A percentile compares a stretch with the other conserved stretches of the same genome.
These are phyloP conservation scores for Acrossocheilus wenchowensis DNA, from an alignment of 2,797 vertebrate species.

Conservation along the genomic window DNA sequence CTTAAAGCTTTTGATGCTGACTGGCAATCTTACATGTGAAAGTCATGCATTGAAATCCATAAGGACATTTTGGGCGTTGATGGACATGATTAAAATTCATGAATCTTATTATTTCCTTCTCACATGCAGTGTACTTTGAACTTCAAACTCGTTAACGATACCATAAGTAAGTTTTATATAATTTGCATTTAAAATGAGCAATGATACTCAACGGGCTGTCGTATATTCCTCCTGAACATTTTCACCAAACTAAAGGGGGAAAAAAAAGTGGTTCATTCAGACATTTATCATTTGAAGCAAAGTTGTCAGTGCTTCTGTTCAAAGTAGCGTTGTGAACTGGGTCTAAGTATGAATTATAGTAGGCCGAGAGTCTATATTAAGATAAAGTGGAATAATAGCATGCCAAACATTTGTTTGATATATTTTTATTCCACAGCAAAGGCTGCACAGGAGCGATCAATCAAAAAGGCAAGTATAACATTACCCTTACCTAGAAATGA, in stretches of 20 bases:
- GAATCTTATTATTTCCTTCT: conserved; percentile 42
- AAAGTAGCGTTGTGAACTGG: conserved; percentile 53
- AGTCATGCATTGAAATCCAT: conserved; percentile 31
- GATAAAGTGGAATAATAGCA: conserved; percentile 69
- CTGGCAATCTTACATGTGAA: conserved; percentile 45
- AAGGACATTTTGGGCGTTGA: conserved; percentile 30
- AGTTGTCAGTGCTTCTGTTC: conserved; percentile 67
- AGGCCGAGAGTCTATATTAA: conserved; percentile 69
- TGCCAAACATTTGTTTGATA: conserved; percentile 67
- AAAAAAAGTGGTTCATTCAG: conserved; percentile 59
- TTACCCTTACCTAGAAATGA: conserved; percentile 58
- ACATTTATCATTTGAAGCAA: conserved; percentile 63
- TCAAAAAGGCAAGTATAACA: conserved; percentile 60
- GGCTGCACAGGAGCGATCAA: conserved; percentile 56
- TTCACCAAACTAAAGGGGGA: conserved; percentile 22
- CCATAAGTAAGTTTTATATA: neutral
- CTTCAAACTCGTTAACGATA: conserved; percentile 14
- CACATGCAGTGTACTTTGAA: conserved; percentile 12
- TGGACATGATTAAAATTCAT: conserved; percentile 55
- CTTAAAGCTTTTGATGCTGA: conserved; percentile 43
- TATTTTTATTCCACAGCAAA: conserved; percentile 63
- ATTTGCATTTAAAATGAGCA: neutral
- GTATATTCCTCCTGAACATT: conserved; percentile 33
- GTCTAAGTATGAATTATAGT: conserved; percentile 64
- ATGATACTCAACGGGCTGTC: conserved; percentile 22